Percentiles rank a stretch among this genome's conserved stretches.
Conservation (phyloP, 2,888 invertebrate genomes). For the Chymomyza procnemis region DNA sequence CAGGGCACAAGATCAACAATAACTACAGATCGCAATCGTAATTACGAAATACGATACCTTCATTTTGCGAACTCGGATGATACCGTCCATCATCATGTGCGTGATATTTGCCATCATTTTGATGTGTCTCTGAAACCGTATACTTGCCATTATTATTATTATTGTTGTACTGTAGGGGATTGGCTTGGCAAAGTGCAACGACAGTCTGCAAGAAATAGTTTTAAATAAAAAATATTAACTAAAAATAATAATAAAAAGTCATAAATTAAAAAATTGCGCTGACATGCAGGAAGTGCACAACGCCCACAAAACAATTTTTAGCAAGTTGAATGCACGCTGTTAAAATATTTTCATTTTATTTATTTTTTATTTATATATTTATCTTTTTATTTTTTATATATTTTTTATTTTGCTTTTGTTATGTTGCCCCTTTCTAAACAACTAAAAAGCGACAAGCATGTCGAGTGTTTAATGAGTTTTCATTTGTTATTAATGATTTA, state of each 20-base stretch:
- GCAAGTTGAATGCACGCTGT: slow-evolving; percentile 23
- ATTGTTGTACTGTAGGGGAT: slow-evolving; percentile 49
- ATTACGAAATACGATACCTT: slow-evolving; percentile 56
- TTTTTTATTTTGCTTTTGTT: background rate
- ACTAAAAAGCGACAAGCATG: background rate
- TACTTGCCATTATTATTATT: slow-evolving; percentile 74
- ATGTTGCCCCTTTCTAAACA: slow-evolving; percentile 2
- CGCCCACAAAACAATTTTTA: background rate
- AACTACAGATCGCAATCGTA: background rate
- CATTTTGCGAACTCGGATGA: slow-evolving; percentile 56
- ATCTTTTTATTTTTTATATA: background rate
- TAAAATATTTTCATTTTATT: slow-evolving; percentile 16
- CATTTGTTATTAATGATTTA: slow-evolving; percentile 34
- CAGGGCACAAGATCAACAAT: slow-evolving; percentile 24
- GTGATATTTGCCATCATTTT: slow-evolving; percentile 70
- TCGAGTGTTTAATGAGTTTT: slow-evolving; percentile 31
- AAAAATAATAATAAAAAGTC: background rate
- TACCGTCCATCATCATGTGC: slow-evolving; percentile 69
- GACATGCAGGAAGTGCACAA: slow-evolving; percentile 16
- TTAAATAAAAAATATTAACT: background rate
- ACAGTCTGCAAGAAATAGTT: slow-evolving; percentile 50
- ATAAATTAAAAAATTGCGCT: background rate
- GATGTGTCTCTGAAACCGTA: slow-evolving; percentile 61
- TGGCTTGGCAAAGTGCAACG: slow-evolving; percentile 64
- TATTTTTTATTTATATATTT: slow-evolving; percentile 5